Percentiles rank a stretch among this genome's conserved stretches.
Evolutionary conservation across 2,113 vertebrate genomes (phyloP).

Genomic region (Chlorocebus sabaeus): DNA sequence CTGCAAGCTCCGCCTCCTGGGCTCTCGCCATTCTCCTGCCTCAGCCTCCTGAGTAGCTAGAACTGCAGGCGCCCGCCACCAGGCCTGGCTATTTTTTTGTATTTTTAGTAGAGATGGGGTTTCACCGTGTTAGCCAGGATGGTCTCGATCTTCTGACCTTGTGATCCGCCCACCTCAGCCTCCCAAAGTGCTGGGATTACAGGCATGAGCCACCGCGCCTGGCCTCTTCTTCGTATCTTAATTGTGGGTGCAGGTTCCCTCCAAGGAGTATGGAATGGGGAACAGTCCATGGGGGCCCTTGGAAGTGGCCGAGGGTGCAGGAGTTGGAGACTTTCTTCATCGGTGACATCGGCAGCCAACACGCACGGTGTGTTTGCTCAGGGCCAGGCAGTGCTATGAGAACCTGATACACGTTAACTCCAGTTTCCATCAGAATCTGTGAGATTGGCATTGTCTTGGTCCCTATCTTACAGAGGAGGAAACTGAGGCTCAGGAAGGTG

Average conservation of each 20-base stretch:
- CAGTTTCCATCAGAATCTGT: accelerated
- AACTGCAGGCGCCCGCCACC: no score
- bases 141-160: no score
- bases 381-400: not conserved
- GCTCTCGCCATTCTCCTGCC: no score
- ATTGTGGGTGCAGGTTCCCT: accelerated
- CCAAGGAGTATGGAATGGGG: accelerated
- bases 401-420: accelerated
- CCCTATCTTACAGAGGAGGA: accelerated
- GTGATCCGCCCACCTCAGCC: no score
- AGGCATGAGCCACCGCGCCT: no score
- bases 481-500: not conserved
- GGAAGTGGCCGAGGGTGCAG: accelerated
- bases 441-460: accelerated
- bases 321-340: not conserved
- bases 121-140: no score
- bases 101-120: no score
- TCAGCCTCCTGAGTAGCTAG: no score
- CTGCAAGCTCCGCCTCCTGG: no score
- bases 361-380: accelerated
- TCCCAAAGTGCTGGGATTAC: no score
- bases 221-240: accelerated
- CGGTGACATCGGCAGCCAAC: not conserved
- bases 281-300: not conserved
- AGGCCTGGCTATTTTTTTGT: no score